Evolutionary conservation across 2,888 invertebrate genomes (phyloP), one percentile per base, ranked within the genome.

Genomic region (Camptogramma bilineatum): DNA sequence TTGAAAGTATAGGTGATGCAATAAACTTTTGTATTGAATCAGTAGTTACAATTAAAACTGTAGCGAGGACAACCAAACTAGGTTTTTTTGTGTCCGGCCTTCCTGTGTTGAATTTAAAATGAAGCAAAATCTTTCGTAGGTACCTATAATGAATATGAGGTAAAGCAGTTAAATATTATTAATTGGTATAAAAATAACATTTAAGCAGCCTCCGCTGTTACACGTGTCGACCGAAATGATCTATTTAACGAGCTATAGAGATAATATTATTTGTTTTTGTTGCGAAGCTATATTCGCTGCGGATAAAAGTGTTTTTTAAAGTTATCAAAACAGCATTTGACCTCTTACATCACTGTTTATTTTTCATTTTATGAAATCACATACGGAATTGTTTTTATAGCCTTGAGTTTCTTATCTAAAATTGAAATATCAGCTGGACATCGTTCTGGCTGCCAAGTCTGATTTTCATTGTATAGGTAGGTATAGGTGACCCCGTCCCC

Each of bases 261-360:
- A 85, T 85, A 83, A 80, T 72, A 74, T 19, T 81, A 76, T 83
- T 83, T 87, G 77, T 83, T 78, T 84, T 77, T 62, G 70, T 68
- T 71, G 62, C 52, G 57, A 54, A 73, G 73, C 71, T 74, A 72
- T 74, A 77, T 73, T 69, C 57, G 70, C 64, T 73, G 66, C 72
- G 65, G 72, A 72, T 76, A 70, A 70, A 64, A 62, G 61, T 66
- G 42, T 65, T 74, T 68, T 70, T 70, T 70, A 64, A 53, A 66
- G 9, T 58, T 54, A 68, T 68, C 66, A 59, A n/a, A 59, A 68
- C 60, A 65, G 66, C 74, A 75, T 62, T 64, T 70, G 72, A 75
- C 70, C 67, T 56, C 64, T 75, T 78, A 74, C 73, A 76, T 78
- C 77, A 78, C 60, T 62, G 63, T 55, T 46, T 69, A 46, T 47